Evolutionary conservation across 2,113 vertebrate species (phyloP), one percentile per base, ranked within the genome.

Genomic region (Lucifuga dentata): DNA sequence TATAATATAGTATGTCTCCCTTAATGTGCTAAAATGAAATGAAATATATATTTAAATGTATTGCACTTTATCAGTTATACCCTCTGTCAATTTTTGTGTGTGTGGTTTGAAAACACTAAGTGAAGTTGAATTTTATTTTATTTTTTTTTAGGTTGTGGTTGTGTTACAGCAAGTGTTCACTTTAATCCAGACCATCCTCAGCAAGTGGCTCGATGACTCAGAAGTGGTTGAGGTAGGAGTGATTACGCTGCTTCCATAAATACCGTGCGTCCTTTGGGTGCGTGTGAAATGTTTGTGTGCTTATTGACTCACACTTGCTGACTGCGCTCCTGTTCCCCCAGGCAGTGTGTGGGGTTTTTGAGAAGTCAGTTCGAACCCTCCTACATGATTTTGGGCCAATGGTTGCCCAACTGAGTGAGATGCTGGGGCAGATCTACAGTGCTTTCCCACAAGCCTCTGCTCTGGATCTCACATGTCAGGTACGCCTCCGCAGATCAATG

Each of bases 161-260:
- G 95, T 99, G 59, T 92, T 99, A 7, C 96, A 98, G 90, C 95
- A 99, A 78, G 94, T 98, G 73, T 98, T 98, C 89, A 90, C 97
- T 52, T 88, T 98, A 78, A 96, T 99, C 85, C 95, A 97, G 90
- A 96, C 93, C 78, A 92, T 99, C 81, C 93, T 98, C 75, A 96
- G 95, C 91, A 97, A 96, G 78, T 99, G 98, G 97, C 83, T 99
- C 36, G 94, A 95, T 67, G 96, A 99, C 84, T 92, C 95, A 7
- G 96, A 98, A 26, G 95, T 99, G 77, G 97, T 98, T 3, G 96
- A 98, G 95, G 98, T 99, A 88, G 91, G 92, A 69, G 40, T 61
- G 0, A 29, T 56, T 41, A 36, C 39, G 19, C 40, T 19, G 12
- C 13, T 24, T 39, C 5, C 23, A 53, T 73, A 23, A 62, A 71